Evolutionary conservation across 35 echinoderm and acorn worm species (phyloP).

Genomic region (Apostichopus californicus): DNA sequence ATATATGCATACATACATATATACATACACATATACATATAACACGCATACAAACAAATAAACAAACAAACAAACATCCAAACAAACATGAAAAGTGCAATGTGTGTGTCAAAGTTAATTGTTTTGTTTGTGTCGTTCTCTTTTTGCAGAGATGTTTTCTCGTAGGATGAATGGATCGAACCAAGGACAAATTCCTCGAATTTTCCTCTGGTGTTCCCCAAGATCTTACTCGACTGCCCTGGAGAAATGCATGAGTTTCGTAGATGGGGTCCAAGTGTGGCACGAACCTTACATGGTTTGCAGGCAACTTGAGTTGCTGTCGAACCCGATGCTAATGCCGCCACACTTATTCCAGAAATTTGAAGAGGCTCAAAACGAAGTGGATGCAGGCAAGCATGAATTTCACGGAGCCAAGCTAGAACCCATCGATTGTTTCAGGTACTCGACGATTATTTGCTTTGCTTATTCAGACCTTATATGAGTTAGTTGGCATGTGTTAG

Average conservation of each 20-base stretch:
- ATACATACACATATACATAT: too few species aligned
- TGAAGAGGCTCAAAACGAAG: constrained; percentile 59
- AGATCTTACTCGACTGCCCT: constrained; percentile 54
- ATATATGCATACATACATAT: too few species aligned
- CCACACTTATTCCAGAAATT: constrained; percentile 49
- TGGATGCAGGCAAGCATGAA: constrained; percentile 47
- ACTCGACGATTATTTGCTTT: not conserved
- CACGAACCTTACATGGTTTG: constrained; percentile 52
- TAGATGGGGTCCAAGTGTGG: constrained; percentile 62
- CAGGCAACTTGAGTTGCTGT: constrained; percentile 28
- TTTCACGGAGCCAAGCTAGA: constrained; percentile 49
- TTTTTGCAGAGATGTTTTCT: constrained; percentile 44
- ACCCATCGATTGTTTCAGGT: constrained; percentile 55
- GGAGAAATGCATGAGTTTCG: constrained; percentile 66
- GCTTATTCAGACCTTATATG: too few species aligned
- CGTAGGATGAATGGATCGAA: constrained; percentile 46
- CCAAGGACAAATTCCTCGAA: constrained; percentile 39
- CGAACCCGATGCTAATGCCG: constrained; percentile 46
- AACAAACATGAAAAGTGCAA: too few species aligned
- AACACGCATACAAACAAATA: too few species aligned
- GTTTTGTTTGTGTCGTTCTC: not conserved
- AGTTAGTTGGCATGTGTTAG: too few species aligned
- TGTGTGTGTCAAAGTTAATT: too few species aligned
- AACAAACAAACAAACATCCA: too few species aligned
- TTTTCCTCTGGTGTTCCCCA: constrained; percentile 72